Evolutionary conservation across 1,140 invertebrate genomes (phyloP), one percentile per base, ranked within the genome.

Genomic region (Pseudomyrmex dendroicus): DNA sequence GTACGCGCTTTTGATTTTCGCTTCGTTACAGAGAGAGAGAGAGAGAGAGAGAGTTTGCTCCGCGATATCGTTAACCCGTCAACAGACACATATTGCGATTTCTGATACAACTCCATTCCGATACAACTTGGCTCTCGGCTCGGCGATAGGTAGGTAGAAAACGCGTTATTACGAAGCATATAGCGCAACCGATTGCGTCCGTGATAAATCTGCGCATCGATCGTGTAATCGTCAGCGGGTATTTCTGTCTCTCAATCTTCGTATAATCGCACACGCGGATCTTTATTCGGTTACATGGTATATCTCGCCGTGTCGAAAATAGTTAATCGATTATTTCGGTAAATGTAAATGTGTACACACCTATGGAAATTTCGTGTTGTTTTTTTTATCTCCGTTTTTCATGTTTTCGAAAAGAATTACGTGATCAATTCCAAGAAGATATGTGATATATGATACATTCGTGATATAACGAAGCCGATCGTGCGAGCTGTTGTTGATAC

Each of bases 1-100:
- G 70, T 63, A 46, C n/a, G 35, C 73, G 66, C 64, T 72, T 48
- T 70, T 35, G 56, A 52, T 82, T 70, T 50, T 82, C 62, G 76
- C 56, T n/a, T 52, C 82, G 82, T 54, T 74, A 73, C 7, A 13
- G 44, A 35, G 5, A 35, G 35, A 7, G 35, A 35, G 35, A 35
- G 2, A 25, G 25, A 25, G 25, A 25, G 25, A 25, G 2, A 25
- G 35, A 62, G 57, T n/a, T 9, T 17, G 56, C 73, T 50, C 22
- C 44, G 20, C 8, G 48, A 17, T 46, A 72, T 72, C 68, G 52
- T 72, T 50, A 63, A 17, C 15, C 46, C 44, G 20, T 74, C 73
- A 35, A 63, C 20, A 61, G 64, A 63, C n/a, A 12, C n/a, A 62
- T 76, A 73, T 48, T 46, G 73, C 44, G 57, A 20, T 74, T 22